Conservation (phyloP, 2,888 invertebrate genomes). For the Barypeithes pellucidus region DNA sequence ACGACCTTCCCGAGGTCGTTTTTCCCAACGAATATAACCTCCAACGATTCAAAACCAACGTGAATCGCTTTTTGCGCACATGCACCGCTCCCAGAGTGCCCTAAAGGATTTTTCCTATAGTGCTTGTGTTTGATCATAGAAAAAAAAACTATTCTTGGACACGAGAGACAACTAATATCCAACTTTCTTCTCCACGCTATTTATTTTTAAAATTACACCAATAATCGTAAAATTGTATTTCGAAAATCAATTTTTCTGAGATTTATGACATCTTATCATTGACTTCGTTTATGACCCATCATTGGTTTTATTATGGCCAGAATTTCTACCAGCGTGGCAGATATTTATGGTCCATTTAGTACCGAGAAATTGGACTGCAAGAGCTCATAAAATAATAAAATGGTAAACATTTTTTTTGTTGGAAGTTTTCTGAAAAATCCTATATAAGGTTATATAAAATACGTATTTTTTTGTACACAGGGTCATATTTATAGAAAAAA, state of each 20-base stretch:
- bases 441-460: background rate
- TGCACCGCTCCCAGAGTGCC: no score
- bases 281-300: conserved; percentile 40
- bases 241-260: conserved; percentile 18
- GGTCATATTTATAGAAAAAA: no score
- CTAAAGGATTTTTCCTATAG: no score
- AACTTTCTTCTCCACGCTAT: conserved; percentile 4
- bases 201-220: conserved; percentile 27
- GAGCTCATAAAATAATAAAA: conserved; percentile 26
- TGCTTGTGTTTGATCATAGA: no score
- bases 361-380: conserved; percentile 35
- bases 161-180: conserved; percentile 5
- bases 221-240: conserved; percentile 12
- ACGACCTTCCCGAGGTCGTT: no score
- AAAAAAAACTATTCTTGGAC: no score
- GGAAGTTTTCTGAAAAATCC: conserved; percentile 5
- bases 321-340: conserved; percentile 42
- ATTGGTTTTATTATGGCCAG: conserved; percentile 46
- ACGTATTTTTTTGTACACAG: background rate
- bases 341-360: conserved; percentile 41
- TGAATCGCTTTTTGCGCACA: no score
- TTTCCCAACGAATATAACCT: no score
- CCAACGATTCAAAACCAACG: no score
- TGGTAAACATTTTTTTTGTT: conserved; percentile 11
- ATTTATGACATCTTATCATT: conserved; percentile 34